Conservation (phyloP, 2,888 invertebrate genomes). For the Aphrophora alni region DNA sequence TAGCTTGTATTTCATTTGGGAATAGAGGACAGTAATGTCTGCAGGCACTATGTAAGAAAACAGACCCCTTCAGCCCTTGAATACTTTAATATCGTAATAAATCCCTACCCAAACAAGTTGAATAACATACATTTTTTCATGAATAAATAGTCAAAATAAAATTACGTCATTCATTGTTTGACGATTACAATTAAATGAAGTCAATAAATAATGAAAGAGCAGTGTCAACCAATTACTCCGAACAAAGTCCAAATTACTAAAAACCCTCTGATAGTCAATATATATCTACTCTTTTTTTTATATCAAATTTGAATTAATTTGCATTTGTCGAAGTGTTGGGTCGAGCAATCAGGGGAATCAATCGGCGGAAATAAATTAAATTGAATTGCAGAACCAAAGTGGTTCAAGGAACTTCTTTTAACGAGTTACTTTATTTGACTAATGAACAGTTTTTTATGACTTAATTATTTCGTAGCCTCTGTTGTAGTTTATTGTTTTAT, state of each 20-base stretch:
- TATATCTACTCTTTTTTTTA: not conserved
- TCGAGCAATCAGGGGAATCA: not conserved
- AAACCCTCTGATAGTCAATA: not conserved
- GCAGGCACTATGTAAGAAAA: too few relatives aligned
- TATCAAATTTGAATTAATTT: not conserved
- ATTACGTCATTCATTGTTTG: not conserved
- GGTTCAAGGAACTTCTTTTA: not conserved
- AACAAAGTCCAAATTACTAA: not conserved
- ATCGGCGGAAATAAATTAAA: not conserved
- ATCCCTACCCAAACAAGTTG: too few relatives aligned
- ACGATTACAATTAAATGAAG: not conserved
- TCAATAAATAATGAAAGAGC: not conserved
- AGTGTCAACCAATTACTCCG: not conserved
- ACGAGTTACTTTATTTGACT: too few relatives aligned
- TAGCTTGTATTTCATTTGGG: too few relatives aligned
- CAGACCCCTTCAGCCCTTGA: too few relatives aligned
- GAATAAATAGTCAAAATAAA: not conserved
- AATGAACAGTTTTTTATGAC: too few relatives aligned
- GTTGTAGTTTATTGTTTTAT: not conserved
- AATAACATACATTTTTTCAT: too few relatives aligned
- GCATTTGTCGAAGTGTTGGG: constrained; percentile 1
- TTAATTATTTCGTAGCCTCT: not conserved
- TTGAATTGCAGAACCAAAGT: not conserved
- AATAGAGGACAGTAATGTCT: too few relatives aligned
- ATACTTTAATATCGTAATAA: too few relatives aligned